Base-by-base conservation (phyloP, 92 coral and sea anemone species). In the Blastomussa wellsi region DNA sequence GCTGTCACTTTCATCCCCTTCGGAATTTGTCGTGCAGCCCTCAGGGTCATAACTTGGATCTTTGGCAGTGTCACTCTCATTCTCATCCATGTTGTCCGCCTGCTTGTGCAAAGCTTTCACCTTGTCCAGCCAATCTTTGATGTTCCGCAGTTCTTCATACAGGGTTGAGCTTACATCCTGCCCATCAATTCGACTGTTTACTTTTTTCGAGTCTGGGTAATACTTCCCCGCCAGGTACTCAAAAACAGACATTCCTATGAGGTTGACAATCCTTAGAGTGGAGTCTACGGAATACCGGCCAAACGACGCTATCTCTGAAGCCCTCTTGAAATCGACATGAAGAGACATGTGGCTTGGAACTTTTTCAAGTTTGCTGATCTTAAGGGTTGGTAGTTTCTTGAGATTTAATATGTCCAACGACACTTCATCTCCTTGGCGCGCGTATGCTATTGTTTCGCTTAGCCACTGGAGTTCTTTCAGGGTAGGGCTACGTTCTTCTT, bases 21-120 rank as follows among this genome's bases (percentile, higher is more conserved):
- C 65, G 20, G 20, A 4, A 57, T 9, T 24, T 44, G 77, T 67
- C 76, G n/a, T n/a, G n/a, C n/a, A n/a, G n/a, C n/a, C n/a, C n/a
- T 71, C 76, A 71, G 79, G 79, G 38, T 12, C 10, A 49, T 75
- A 75, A 49, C 31, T 75, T 32, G 79, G 79, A 48, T 75, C 79
- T 26, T 48, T 15, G 47, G n/a, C n/a, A 71, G 22, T 12, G 49
- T 38, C 47, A 13, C 48, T 13, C 24, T 35, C n/a, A 71, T 38
- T 20, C 65, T 8, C 65, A 15, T 57, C 65, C 65, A 20, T 57
- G 5, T 57, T 24, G 20, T 57, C 65, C 26, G 4, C 24, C 4
- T 15, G 4, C 4, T 9, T 16, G 20, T 24, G 65, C 65, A 57
- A 57, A 57, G 17, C 15, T 57, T 16, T 24, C 20, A 57, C 65